phyloP scores from a whole-genome alignment of 2,888 invertebrate species.

The Aquatica leii region DNA sequence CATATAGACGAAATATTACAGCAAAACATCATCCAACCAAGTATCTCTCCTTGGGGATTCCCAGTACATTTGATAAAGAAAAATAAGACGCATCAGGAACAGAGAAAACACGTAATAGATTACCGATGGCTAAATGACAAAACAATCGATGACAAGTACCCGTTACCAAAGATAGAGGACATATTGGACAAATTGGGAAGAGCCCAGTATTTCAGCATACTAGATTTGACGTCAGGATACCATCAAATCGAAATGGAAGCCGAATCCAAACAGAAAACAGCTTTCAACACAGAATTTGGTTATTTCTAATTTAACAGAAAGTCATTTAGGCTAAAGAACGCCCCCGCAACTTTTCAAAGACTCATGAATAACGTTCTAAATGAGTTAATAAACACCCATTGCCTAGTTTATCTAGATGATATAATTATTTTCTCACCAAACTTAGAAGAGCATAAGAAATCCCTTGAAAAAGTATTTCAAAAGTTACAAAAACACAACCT shows the following conservation, averaged over 20 bases:
- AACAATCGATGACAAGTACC: background rate
- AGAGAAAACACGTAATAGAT: slow-evolving; percentile 42
- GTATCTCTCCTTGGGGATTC: slow-evolving; percentile 38
- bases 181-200: too few species aligned
- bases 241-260: too few species aligned
- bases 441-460: slow-evolving; percentile 32
- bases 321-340: slow-evolving; percentile 45
- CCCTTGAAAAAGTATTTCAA: slow-evolving; percentile 30
- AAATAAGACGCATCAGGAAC: slow-evolving; percentile 40
- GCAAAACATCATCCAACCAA: slow-evolving; percentile 35
- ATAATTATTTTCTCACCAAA: slow-evolving; percentile 34
- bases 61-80: slow-evolving; percentile 45
- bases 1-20: slow-evolving; percentile 43
- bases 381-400: slow-evolving; percentile 37
- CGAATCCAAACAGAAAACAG: too few species aligned
- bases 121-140: slow-evolving; percentile 30
- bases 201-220: too few species aligned
- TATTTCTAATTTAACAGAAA: too few species aligned
- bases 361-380: slow-evolving; percentile 42
- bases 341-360: slow-evolving; percentile 44
- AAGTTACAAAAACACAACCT: slow-evolving; percentile 33
- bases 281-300: too few species aligned
- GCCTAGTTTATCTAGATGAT: slow-evolving; percentile 45
- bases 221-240: too few species aligned
- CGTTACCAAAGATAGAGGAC: slow-evolving; percentile 45